Evolutionary conservation across 1,140 invertebrate species (phyloP).

Genomic region (Olivierus martensii): DNA sequence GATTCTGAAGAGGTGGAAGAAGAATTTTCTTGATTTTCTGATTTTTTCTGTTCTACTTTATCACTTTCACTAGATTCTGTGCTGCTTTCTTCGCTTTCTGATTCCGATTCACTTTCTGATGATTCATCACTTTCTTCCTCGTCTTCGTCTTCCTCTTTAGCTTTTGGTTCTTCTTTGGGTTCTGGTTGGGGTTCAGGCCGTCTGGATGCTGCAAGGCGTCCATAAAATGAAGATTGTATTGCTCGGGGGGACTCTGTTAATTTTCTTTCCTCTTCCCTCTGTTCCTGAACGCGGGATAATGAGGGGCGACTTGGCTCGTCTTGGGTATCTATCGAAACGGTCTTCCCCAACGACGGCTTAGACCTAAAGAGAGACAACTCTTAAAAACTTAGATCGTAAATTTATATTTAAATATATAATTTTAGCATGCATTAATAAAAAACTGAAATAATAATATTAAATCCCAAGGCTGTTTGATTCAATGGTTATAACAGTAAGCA

Average conservation of each 20-base stretch:
- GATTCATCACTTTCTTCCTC: neutral
- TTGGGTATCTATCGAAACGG: neutral
- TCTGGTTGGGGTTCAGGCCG: neutral
- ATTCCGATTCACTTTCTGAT: neutral
- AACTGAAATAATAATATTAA: no score
- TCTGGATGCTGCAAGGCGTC: neutral
- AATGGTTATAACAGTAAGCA: no score
- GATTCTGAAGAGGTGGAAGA: neutral
- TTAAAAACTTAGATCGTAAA: neutral
- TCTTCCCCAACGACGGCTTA: neutral
- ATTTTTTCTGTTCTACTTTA: no score
- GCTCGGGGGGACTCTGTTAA: conserved; percentile 5
- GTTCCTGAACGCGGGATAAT: neutral
- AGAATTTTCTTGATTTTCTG: neutral
- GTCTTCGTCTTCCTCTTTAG: neutral
- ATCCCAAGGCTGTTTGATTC: no score
- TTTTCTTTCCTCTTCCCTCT: conserved; percentile 2
- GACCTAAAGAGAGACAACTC: neutral
- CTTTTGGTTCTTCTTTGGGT: neutral
- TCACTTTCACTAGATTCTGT: no score
- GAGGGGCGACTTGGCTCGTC: neutral
- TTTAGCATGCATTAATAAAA: no score
- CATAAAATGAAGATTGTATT: conserved; percentile 2
- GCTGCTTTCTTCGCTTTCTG: conserved; percentile 2
- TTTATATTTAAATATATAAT: no score